These are phyloP conservation scores for Lagopus muta DNA, from an alignment of 2,113 vertebrate genomes.

Conservation along the genomic window DNA sequence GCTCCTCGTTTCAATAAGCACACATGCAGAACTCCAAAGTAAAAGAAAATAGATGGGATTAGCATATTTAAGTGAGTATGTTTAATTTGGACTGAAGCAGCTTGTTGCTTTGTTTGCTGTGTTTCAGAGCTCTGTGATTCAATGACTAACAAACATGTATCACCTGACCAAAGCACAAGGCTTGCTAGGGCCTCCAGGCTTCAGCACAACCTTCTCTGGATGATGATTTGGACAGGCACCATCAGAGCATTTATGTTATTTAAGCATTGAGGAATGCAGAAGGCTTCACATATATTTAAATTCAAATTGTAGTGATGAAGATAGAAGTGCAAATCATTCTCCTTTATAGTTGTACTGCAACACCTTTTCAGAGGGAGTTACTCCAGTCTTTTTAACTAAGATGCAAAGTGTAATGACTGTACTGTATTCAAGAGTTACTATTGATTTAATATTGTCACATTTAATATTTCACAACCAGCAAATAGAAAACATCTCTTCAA, in stretches of 20 bases:
- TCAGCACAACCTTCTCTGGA: neutral
- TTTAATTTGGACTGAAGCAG: neutral
- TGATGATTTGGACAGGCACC: neutral
- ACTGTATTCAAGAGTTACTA: neutral
- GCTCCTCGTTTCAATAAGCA: neutral
- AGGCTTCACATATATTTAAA: constrained; percentile 3
- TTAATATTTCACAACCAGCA: neutral
- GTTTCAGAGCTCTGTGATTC: neutral
- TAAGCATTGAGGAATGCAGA: neutral
- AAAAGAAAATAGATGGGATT: neutral
- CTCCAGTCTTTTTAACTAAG: neutral
- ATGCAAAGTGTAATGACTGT: neutral
- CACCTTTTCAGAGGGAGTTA: neutral
- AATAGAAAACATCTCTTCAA: neutral
- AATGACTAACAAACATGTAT: neutral
- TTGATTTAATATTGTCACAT: neutral
- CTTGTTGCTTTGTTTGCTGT: neutral
- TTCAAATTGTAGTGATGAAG: neutral
- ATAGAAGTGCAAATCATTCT: neutral
- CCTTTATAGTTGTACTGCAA: neutral
- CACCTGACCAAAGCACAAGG: neutral
- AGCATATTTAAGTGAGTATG: neutral
- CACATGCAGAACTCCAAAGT: neutral
- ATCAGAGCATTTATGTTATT: neutral
- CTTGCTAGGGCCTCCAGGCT: neutral